These are phyloP conservation scores for Ataeniobius toweri DNA, from an alignment of 2,797 vertebrate species.

Conservation along the genomic window DNA sequence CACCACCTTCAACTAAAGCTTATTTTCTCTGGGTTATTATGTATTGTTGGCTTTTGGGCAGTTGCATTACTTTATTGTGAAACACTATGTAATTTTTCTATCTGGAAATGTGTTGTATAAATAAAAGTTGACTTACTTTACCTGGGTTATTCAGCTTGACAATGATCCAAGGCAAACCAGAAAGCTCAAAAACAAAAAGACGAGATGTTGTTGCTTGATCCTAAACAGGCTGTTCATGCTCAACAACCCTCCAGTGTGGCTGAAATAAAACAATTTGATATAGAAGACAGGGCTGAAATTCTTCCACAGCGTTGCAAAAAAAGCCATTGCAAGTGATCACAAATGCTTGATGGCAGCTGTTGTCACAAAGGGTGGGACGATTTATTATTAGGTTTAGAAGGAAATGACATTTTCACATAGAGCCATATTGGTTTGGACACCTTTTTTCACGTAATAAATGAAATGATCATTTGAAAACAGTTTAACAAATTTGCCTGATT, in stretches of 20 bases:
- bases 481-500: neutral
- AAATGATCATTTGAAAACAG: neutral
- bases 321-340: no score
- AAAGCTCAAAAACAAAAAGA: neutral
- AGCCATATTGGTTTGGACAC: no score
- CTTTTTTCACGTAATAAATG: no score
- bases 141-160: neutral
- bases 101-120: neutral
- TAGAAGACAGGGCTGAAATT: no score
- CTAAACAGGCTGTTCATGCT: no score
- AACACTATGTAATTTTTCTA: neutral
- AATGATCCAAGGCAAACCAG: neutral
- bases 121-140: no score
- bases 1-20: neutral
- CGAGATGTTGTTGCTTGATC: neutral
- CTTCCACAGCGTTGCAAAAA: no score
- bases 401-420: neutral
- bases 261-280: no score
- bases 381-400: neutral
- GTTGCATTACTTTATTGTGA: neutral
- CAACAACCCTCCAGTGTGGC: no score
- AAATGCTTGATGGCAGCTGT: no score
- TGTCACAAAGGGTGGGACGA: no score
- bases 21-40: neutral
- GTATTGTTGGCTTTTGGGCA: no score